Evolutionary conservation across 2,113 vertebrate genomes (phyloP).

Genomic region (Speoplatyrhinus poulsoni): DNA sequence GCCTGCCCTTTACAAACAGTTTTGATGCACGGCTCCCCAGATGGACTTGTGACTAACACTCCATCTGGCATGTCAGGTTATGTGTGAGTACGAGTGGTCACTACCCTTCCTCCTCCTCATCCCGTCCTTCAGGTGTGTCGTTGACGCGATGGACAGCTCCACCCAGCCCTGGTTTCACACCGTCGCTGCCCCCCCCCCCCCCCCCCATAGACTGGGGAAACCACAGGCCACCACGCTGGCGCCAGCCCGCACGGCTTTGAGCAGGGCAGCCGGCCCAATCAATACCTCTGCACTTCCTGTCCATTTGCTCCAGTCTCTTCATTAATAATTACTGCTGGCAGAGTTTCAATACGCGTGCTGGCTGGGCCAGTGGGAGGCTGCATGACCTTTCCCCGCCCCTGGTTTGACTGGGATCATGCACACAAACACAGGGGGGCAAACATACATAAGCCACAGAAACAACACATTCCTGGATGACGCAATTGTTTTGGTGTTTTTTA

Average conservation of each 20-base stretch:
- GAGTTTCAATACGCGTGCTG: conserved; percentile 88
- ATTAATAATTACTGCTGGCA: conserved; percentile 98
- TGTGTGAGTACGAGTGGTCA: too few relatives aligned
- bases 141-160: conserved; percentile 62
- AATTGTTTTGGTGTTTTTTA: conserved; percentile 26
- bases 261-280: conserved; percentile 84
- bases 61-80: too few relatives aligned
- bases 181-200: conserved; percentile 37
- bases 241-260: conserved; percentile 81
- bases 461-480: conserved; percentile 28
- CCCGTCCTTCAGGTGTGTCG: conserved; percentile 64
- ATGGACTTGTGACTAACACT: too few relatives aligned
- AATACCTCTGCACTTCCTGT: conserved; percentile 98
- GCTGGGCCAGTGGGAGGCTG: conserved; percentile 80
- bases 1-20: too few relatives aligned
- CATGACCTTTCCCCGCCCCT: conserved; percentile 84
- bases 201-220: conserved; percentile 85
- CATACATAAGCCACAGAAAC: conserved; percentile 12
- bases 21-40: too few relatives aligned
- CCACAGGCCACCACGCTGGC: conserved; percentile 94
- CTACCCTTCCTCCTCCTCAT: neutral
- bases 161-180: conserved; percentile 68
- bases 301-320: conserved; percentile 98
- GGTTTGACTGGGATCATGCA: conserved; percentile 68
- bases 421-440: conserved; percentile 38